Conservation (phyloP, 2,113 vertebrate species). For the Eptatretus burgeri region DNA sequence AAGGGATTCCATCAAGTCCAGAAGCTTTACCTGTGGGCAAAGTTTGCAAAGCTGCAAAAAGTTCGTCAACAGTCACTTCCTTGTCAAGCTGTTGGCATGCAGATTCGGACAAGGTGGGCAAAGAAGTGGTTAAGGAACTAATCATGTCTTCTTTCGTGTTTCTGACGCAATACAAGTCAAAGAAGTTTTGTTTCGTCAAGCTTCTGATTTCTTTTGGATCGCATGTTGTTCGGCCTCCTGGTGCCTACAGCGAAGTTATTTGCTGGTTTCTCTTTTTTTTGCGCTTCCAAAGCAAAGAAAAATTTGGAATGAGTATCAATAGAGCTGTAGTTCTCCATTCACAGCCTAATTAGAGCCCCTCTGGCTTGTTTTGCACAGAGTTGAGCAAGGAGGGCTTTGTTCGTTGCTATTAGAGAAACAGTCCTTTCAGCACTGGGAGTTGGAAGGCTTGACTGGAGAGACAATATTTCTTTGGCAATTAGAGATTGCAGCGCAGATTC, state of each 20-base stretch:
- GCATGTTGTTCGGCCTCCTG: neutral
- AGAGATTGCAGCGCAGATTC: neutral
- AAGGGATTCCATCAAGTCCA: constrained; percentile 2
- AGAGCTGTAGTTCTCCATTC: neutral
- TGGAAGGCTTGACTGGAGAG: too few relatives aligned
- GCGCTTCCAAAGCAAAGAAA: neutral
- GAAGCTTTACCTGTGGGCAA: neutral
- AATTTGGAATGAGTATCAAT: neutral
- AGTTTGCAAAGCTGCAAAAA: neutral
- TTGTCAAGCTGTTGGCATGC: neutral
- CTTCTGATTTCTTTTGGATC: neutral
- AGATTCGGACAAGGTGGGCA: neutral
- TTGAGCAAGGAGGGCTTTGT: too few relatives aligned
- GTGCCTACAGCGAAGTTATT: neutral
- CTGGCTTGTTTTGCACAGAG: neutral
- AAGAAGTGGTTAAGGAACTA: neutral
- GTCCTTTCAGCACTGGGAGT: too few relatives aligned
- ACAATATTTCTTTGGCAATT: neutral
- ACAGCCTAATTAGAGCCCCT: neutral
- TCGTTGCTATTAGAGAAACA: too few relatives aligned
- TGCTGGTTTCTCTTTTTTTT: neutral
- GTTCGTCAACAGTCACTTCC: neutral
- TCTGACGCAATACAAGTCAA: neutral
- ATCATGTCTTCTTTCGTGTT: neutral
- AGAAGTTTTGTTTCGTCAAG: neutral